A percentile compares a stretch with the other conserved stretches of the same genome.
These are phyloP conservation scores for Balaenoptera acutorostrata DNA, from an alignment of 2,113 vertebrate genomes.

Conservation along the genomic window DNA sequence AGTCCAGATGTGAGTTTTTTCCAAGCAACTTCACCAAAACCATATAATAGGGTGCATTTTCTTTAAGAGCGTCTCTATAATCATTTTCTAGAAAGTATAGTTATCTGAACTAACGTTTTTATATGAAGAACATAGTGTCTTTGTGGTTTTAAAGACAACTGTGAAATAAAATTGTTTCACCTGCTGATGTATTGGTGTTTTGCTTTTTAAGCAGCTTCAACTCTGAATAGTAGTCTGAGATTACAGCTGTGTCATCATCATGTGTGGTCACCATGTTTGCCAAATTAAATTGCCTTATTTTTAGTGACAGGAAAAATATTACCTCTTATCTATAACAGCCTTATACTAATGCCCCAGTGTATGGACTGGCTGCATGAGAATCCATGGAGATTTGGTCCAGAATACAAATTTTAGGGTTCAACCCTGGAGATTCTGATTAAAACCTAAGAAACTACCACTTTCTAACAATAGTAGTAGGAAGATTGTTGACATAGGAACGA, in stretches of 20 bases:
- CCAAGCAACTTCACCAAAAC: conserved; percentile 61
- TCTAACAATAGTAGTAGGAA: neutral
- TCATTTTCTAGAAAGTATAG: conserved; percentile 79
- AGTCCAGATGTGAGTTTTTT: conserved; percentile 58
- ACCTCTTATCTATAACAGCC: neutral
- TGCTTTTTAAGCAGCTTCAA: conserved; percentile 27
- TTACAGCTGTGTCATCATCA: neutral
- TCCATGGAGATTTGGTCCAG: neutral
- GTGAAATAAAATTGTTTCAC: conserved; percentile 79
- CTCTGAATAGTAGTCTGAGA: neutral
- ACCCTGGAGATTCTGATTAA: neutral
- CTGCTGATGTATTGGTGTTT: conserved; percentile 38
- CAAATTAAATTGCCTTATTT: conserved; percentile 25
- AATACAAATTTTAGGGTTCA: neutral
- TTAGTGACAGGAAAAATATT: neutral
- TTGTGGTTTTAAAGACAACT: conserved; percentile 76
- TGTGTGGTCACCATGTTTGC: neutral
- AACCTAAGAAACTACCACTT: neutral
- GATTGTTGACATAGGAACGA: neutral
- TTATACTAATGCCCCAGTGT: neutral
- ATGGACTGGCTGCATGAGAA: neutral
- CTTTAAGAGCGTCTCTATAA: conserved; percentile 71
- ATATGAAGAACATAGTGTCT: conserved; percentile 79
- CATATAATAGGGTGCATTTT: conserved; percentile 64
- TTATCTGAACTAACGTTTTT: conserved; percentile 77